Base-by-base conservation (phyloP, 1,140 invertebrate species). In the Drosophila erecta region DNA sequence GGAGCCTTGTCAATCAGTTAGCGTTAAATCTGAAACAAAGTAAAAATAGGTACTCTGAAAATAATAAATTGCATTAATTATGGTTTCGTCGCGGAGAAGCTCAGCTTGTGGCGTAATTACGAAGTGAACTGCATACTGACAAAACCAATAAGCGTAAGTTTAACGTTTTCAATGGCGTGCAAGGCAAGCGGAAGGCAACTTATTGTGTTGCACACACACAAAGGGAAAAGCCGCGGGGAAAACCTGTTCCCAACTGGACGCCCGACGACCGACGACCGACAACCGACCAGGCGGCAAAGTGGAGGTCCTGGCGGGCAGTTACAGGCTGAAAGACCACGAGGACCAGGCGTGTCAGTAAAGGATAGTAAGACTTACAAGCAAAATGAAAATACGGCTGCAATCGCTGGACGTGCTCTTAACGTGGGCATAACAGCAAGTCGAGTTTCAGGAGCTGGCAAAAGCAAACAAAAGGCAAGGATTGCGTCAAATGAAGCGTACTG, bases 381-480 rank as follows among this genome's bases (percentile, higher is more conserved):
- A 83, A 79, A 72, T 76, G 70, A 83, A 65, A 81, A 81, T 69
- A 71, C 17, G 1, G 1, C 1, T 17, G 1, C 67, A 77, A 81
- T 69, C 72, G 54, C 46, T 37, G 72, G 71, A 55, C 76, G 40
- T 66, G 67, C 54, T 55, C 58, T 51, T 49, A 69, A 58, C 75
- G 66, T 59, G 74, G 56, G 30, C 49, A 70, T 70, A 77, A 70
- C 56, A 72, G 44, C 49, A 17, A 46, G 33, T 40, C 4, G 59
- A 30, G 49, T 12, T 15, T 12, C 35, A 40, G 14, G 51, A 38
- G 33, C 35, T 30, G 20, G 40, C 49, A 22, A 54, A 15, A 44
- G 57, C 81, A 69, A 80, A 84, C 81, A 84, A 76, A 84, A 64
- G 61, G 59, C 66, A 72, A 72, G 76, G 76, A 84, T 85, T 85